Conservation (phyloP, 2,113 vertebrate genomes). For the Cairina moschata region DNA sequence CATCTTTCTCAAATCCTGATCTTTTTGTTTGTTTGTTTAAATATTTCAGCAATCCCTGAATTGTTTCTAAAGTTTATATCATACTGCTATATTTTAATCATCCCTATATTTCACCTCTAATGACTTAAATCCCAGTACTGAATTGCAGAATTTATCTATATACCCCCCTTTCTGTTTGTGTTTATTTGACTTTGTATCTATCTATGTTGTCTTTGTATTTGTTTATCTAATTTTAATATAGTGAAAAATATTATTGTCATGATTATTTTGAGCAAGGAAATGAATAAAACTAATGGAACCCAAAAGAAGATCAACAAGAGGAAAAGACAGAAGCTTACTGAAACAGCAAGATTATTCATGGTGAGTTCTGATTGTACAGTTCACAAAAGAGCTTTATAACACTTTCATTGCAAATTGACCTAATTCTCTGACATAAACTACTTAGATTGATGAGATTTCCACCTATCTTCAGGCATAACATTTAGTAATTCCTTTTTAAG, state of each 20-base stretch:
- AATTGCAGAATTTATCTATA: neutral
- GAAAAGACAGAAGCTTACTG: neutral
- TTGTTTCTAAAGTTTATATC: neutral
- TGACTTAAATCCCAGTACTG: neutral
- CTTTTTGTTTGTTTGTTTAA: neutral
- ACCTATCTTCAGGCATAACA: slow-evolving; percentile 25
- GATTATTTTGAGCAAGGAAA: neutral
- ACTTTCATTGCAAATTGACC: slow-evolving; percentile 40
- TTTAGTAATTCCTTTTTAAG: neutral
- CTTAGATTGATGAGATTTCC: neutral
- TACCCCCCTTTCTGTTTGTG: neutral
- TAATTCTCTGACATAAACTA: slow-evolving; percentile 33
- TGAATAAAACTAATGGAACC: neutral
- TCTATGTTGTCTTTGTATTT: neutral
- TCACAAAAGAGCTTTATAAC: neutral
- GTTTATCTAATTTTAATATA: neutral
- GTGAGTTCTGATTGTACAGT: neutral
- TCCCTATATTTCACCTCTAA: neutral
- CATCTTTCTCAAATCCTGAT: neutral
- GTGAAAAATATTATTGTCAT: neutral
- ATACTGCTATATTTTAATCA: neutral
- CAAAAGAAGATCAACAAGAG: neutral
- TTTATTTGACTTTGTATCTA: neutral
- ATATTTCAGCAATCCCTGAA: neutral
- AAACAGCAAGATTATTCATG: neutral